Evolutionary conservation across 2,888 invertebrate genomes (phyloP), one percentile per base, ranked within the genome.

Genomic region (Tachina fera): DNA sequence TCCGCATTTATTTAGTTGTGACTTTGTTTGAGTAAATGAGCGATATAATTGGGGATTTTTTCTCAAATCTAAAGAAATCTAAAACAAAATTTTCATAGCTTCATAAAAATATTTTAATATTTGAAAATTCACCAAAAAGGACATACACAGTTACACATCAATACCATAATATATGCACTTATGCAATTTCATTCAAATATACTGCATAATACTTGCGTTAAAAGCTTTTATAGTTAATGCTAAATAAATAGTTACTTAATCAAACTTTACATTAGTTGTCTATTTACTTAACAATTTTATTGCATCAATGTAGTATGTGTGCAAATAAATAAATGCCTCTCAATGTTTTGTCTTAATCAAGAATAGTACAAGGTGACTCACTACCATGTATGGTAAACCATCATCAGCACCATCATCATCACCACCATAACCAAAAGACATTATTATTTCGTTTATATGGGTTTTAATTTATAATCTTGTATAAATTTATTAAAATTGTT

Each of bases 291-390:
- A 65, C 22, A 65, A 19, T 51, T 76, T 45, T 39, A 56, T 60
- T 49, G 14, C 22, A 63, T 71, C n/a, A 68, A 19, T 39, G 39
- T 0, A 45, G 16, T 77, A 14, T 22, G 22, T 51, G 22, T 71
- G 53, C 31, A 63, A 58, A 53, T 61, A 70, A 65, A 60, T 56
- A 53, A 63, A 43, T 56, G 58, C 13, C 45, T 79, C 14, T n/a
- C 31, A 56, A 9, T 49, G 45, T 61, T 47, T 76, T 49, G n/a
- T 53, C 43, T 70, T 61, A 65, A 74, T 61, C 76, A 74, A 78
- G 63, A 85, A 67, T 76, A 53, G 56, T 78, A 81, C 83, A 87
- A 87, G 87, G 87, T 87, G 87, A 84, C 65, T 85, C 79, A 81
- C 79, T 68, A 22, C 82, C 82, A 68, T 74, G 63, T 84, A 87